Evolutionary conservation across 2,888 invertebrate genomes (phyloP).

Genomic region (Lathronympha strigana): DNA sequence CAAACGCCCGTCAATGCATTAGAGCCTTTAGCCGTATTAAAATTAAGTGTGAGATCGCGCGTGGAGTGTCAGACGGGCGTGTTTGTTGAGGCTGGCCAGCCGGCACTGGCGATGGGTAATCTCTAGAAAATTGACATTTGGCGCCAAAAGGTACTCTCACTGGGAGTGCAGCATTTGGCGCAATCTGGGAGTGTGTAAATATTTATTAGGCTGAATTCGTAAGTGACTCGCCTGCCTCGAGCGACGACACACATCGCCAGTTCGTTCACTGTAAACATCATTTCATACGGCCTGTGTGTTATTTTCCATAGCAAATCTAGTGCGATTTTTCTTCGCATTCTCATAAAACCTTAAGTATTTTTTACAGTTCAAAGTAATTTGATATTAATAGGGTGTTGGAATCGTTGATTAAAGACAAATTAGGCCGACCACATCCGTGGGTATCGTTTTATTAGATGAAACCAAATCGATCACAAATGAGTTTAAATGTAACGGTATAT

Average conservation of each 20-base stretch:
- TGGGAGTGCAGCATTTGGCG: slow-evolving; percentile 66
- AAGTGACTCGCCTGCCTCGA: slow-evolving; percentile 54
- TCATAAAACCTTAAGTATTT: neutral
- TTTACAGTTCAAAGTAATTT: slow-evolving; percentile 1
- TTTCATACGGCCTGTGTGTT: slow-evolving; percentile 4
- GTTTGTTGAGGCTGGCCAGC: slow-evolving; percentile 59
- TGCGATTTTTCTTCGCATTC: neutral
- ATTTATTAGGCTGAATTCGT: slow-evolving; percentile 65
- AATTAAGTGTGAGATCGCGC: slow-evolving; percentile 55
- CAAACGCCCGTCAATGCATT: slow-evolving; percentile 60
- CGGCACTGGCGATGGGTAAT: slow-evolving; percentile 64
- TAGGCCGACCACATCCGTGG: neutral
- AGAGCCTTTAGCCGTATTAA: slow-evolving; percentile 54
- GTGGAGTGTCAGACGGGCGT: slow-evolving; percentile 44
- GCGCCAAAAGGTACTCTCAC: slow-evolving; percentile 67
- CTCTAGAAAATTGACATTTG: slow-evolving; percentile 76
- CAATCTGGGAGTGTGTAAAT: slow-evolving; percentile 64
- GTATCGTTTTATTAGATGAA: neutral
- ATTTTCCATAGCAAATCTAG: slow-evolving; percentile 19
- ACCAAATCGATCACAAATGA: slow-evolving; percentile 12
- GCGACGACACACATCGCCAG: slow-evolving; percentile 25
- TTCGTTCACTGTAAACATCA: slow-evolving; percentile 26
- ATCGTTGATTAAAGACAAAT: slow-evolving; percentile 2
- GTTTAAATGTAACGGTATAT: neutral
- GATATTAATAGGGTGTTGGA: slow-evolving; percentile 11